These are phyloP conservation scores for Dendrolimus kikuchii DNA, from an alignment of 1,140 invertebrate species.

Conservation along the genomic window DNA sequence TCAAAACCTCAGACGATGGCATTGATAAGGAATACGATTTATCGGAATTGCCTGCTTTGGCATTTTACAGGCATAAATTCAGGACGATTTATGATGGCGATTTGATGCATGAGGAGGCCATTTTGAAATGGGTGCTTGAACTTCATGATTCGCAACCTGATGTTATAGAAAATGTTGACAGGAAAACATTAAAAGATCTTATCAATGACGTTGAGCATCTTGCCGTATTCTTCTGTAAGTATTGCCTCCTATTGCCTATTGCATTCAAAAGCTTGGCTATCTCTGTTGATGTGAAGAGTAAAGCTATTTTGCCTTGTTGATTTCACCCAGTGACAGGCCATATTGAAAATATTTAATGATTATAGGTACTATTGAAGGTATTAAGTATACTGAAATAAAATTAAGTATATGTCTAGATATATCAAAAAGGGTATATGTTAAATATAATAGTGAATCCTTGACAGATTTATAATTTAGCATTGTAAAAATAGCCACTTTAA, in stretches of 20 bases:
- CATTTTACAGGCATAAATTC: conserved; percentile 93
- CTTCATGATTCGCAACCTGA: conserved; percentile 88
- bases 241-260: conserved; percentile 15
- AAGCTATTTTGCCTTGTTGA: neutral
- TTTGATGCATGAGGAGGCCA: conserved; percentile 92
- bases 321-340: too few species aligned
- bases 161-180: conserved; percentile 93
- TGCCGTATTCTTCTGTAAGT: conserved; percentile 94
- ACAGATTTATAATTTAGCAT: too few species aligned
- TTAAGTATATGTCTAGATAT: too few species aligned
- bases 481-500: too few species aligned
- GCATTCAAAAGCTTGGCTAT: neutral
- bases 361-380: too few species aligned
- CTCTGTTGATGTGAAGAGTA: neutral
- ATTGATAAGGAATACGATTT: conserved; percentile 93
- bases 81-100: conserved; percentile 90
- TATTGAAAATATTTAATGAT: too few species aligned
- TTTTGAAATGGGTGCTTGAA: conserved; percentile 91
- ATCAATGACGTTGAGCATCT: conserved; percentile 93
- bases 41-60: conserved; percentile 84
- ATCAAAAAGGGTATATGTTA: too few species aligned
- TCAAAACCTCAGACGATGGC: conserved; percentile 93
- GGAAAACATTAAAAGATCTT: conserved; percentile 90
- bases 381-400: too few species aligned
- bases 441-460: too few species aligned